Conservation (phyloP, 2,888 invertebrate genomes). For the Sarcophaga carnaria region DNA sequence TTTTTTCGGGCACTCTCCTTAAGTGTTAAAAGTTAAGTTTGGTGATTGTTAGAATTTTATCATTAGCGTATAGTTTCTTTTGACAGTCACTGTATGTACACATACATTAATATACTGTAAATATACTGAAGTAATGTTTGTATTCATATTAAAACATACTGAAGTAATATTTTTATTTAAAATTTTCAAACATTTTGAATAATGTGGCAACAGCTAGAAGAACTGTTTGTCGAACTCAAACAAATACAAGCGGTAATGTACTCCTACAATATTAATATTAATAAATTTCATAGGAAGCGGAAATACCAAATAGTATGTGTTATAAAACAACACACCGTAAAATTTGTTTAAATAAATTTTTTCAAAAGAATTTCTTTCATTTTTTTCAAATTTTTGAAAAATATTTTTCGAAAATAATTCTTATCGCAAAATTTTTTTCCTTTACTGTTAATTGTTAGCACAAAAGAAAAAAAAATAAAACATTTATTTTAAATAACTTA, state of each 20-base stretch:
- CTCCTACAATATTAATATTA: background rate
- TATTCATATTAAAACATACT: conserved; percentile 22
- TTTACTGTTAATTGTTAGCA: background rate
- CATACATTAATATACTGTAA: too few species aligned
- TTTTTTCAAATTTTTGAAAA: too few species aligned
- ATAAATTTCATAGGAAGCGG: conserved; percentile 7
- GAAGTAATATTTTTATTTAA: conserved; percentile 18
- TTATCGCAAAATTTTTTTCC: too few species aligned
- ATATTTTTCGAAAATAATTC: too few species aligned
- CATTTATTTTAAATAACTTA: conserved; percentile 58
- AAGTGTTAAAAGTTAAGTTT: too few species aligned
- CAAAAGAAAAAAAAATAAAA: conserved; percentile 11
- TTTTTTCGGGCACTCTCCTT: too few species aligned
- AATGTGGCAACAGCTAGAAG: conserved; percentile 36
- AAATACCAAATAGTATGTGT: background rate
- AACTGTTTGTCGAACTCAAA: conserved; percentile 1
- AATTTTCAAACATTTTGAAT: conserved; percentile 31
- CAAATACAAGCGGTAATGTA: background rate
- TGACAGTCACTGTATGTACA: too few species aligned
- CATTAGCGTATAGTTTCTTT: too few species aligned
- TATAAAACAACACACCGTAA: background rate
- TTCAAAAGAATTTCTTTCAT: too few species aligned
- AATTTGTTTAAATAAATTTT: too few species aligned
- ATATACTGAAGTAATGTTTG: too few species aligned
- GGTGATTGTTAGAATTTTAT: too few species aligned